phyloP scores from a whole-genome alignment of 1,140 invertebrate genomes.

The Brachionus paranguensis region DNA sequence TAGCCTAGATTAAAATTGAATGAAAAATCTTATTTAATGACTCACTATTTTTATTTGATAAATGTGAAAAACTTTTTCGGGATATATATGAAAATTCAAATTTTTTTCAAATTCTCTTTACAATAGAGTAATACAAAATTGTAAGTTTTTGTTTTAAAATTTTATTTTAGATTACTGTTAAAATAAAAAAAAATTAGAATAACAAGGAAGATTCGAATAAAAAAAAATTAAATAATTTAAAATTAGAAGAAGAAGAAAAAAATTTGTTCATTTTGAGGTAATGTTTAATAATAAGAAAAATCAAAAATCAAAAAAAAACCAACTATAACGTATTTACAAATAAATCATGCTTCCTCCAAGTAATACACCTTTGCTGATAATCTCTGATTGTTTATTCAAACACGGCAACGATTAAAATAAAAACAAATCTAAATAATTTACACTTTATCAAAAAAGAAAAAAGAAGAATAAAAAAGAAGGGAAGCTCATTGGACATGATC shows the following conservation, averaged over 20 bases:
- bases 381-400: neutral
- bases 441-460: neutral
- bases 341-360: neutral
- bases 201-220: neutral
- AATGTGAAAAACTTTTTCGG: too few species aligned
- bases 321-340: neutral
- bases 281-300: neutral
- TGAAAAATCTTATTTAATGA: too few species aligned
- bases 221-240: constrained; percentile 8
- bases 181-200: neutral
- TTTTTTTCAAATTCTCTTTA: too few species aligned
- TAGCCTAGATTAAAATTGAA: too few species aligned
- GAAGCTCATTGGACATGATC: neutral
- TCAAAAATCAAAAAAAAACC: neutral
- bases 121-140: too few species aligned
- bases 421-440: neutral
- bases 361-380: neutral
- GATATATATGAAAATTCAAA: too few species aligned
- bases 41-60: too few species aligned
- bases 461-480: neutral
- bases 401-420: neutral
- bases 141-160: too few species aligned
- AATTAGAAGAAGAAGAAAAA: neutral
- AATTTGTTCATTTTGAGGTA: neutral
- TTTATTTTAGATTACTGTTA: neutral